Conservation (phyloP, 2,113 vertebrate species). For the Calidris pugnax region DNA sequence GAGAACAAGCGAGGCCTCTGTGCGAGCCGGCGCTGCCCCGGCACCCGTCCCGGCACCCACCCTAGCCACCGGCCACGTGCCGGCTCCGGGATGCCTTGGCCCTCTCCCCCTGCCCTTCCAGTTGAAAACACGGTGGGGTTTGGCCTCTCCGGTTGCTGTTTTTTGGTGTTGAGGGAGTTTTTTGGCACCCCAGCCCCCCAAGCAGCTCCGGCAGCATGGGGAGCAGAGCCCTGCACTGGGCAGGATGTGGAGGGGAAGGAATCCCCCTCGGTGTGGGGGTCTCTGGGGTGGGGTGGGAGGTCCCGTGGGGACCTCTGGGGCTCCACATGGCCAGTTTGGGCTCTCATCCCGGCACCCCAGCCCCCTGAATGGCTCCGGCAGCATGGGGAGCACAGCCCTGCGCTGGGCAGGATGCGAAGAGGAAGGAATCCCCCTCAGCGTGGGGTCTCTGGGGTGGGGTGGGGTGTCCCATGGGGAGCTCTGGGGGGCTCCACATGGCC, state of each 20-base stretch:
- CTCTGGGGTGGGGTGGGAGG: accelerated
- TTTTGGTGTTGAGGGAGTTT: background rate
- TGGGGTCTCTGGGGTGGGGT: accelerated
- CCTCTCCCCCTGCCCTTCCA: background rate
- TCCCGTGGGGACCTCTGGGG: accelerated
- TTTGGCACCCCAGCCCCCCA: accelerated
- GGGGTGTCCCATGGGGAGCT: accelerated
- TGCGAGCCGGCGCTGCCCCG: accelerated
- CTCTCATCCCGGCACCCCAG: background rate
- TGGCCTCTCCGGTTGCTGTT: background rate
- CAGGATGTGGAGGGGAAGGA: background rate
- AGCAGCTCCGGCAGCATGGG: accelerated
- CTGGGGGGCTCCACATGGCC: background rate
- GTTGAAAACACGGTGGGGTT: background rate
- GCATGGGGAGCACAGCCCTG: background rate
- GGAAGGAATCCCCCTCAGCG: accelerated
- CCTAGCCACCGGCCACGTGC: background rate
- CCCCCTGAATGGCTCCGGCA: accelerated
- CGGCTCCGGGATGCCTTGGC: background rate
- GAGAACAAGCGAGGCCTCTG: background rate
- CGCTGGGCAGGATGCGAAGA: background rate
- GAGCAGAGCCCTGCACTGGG: background rate
- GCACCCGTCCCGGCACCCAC: background rate
- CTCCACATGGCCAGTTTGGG: background rate
- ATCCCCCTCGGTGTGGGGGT: accelerated